Percentiles rank a stretch among this genome's conserved stretches.
These are phyloP conservation scores for Orthosia incerta DNA, from an alignment of 2,888 invertebrate species.

Conservation along the genomic window DNA sequence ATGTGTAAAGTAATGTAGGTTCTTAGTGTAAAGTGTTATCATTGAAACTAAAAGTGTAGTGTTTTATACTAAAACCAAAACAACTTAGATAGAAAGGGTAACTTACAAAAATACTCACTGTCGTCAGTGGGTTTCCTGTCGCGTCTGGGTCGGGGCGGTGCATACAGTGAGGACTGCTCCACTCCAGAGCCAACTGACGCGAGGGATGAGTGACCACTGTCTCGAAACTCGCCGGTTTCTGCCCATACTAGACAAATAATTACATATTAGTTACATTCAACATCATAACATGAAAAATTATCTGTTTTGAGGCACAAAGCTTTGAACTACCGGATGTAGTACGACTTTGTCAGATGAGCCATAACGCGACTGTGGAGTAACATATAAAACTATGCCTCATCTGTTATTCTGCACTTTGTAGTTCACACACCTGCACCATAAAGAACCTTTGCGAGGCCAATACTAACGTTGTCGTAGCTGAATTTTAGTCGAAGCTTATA, in stretches of 20 bases:
- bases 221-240: constrained; percentile 96
- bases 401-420: too few relatives aligned
- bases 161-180: constrained; percentile 93
- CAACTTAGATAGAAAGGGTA: constrained; percentile 41
- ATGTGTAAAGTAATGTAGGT: not conserved
- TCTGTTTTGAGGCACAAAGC: not conserved
- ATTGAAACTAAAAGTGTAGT: constrained; percentile 11
- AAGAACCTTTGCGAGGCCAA: too few relatives aligned
- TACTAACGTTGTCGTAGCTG: too few relatives aligned
- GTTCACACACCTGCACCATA: too few relatives aligned
- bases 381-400: too few relatives aligned
- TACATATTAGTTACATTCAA: constrained; percentile 13
- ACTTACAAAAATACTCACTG: constrained; percentile 86
- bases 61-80: constrained; percentile 15
- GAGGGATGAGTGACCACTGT: constrained; percentile 94
- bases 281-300: not conserved
- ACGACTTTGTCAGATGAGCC: too few relatives aligned
- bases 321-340: too few relatives aligned
- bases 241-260: constrained; percentile 95
- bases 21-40: not conserved
- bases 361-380: too few relatives aligned
- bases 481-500: too few relatives aligned
- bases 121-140: constrained; percentile 94
- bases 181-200: constrained; percentile 92
- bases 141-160: constrained; percentile 92